Conservation (phyloP, 2,113 vertebrate genomes). For the Aegithalos caudatus region DNA sequence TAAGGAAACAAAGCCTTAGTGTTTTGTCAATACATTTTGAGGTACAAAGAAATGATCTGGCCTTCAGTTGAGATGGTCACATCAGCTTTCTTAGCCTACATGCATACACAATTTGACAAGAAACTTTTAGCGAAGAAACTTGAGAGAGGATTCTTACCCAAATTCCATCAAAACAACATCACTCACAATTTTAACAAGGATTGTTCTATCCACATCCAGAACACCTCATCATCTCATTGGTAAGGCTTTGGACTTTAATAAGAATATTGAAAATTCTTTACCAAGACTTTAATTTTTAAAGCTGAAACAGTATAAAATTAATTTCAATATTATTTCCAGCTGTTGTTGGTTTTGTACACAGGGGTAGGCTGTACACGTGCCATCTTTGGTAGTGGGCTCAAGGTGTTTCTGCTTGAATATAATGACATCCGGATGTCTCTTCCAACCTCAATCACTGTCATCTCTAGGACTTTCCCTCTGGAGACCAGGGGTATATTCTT, state of each 20-base stretch:
- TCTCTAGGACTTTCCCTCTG: not conserved
- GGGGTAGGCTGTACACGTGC: fast-evolving
- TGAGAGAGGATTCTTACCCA: not conserved
- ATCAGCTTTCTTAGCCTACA: not conserved
- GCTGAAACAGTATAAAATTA: not conserved
- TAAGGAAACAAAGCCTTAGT: not conserved
- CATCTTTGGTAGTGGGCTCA: not conserved
- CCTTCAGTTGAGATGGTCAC: not conserved
- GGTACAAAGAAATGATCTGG: not conserved
- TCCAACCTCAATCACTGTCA: not conserved
- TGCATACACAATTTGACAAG: not conserved
- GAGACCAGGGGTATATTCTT: fast-evolving
- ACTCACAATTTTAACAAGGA: not conserved
- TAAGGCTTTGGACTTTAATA: not conserved
- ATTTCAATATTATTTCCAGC: not conserved
- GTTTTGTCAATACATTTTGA: not conserved
- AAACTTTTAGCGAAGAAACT: not conserved
- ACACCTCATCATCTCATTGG: not conserved
- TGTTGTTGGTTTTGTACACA: not conserved
- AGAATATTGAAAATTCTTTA: not conserved
- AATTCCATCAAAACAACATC: not conserved
- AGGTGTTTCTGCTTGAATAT: not conserved
- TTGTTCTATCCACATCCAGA: not conserved
- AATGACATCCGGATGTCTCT: not conserved
- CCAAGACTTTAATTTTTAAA: not conserved